phyloP scores from a whole-genome alignment of 2,888 invertebrate genomes.

The Torymus tubicola region DNA sequence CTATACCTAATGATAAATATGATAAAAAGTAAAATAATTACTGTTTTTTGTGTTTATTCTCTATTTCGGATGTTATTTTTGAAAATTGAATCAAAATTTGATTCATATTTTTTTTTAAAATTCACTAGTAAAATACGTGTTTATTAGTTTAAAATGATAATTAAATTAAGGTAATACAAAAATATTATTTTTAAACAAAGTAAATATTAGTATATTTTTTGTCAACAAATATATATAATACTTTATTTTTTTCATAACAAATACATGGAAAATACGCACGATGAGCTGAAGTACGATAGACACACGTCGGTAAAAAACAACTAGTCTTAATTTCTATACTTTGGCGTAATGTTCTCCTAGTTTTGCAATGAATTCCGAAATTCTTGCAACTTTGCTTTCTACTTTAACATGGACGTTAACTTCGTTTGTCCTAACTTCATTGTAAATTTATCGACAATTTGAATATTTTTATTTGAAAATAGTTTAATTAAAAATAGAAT shows the following conservation, averaged over 20 bases:
- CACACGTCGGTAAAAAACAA: slow-evolving; percentile 67
- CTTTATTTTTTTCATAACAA: slow-evolving; percentile 69
- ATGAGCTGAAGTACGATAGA: slow-evolving; percentile 64
- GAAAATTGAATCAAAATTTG: too few species aligned
- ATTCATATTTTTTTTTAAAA: too few species aligned
- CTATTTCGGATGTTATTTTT: too few species aligned
- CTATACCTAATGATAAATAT: too few species aligned
- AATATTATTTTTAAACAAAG: background rate
- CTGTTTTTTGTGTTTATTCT: too few species aligned
- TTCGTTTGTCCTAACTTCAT: slow-evolving; percentile 13
- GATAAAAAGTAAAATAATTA: too few species aligned
- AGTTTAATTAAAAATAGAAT: background rate
- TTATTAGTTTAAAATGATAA: too few species aligned
- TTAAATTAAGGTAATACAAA: slow-evolving; percentile 5
- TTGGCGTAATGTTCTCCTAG: slow-evolving; percentile 53
- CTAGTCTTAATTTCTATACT: slow-evolving; percentile 64
- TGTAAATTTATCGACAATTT: slow-evolving; percentile 23
- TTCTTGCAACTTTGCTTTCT: slow-evolving; percentile 23
- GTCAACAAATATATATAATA: slow-evolving; percentile 66
- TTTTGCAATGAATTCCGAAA: slow-evolving; percentile 25
- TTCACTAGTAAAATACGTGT: too few species aligned
- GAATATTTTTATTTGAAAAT: background rate
- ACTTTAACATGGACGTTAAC: slow-evolving; percentile 10
- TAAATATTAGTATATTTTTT: slow-evolving; percentile 33
- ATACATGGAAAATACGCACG: slow-evolving; percentile 70